phyloP scores from a whole-genome alignment of 2,888 invertebrate species.

The Amblyjoppa fuscipennis region DNA sequence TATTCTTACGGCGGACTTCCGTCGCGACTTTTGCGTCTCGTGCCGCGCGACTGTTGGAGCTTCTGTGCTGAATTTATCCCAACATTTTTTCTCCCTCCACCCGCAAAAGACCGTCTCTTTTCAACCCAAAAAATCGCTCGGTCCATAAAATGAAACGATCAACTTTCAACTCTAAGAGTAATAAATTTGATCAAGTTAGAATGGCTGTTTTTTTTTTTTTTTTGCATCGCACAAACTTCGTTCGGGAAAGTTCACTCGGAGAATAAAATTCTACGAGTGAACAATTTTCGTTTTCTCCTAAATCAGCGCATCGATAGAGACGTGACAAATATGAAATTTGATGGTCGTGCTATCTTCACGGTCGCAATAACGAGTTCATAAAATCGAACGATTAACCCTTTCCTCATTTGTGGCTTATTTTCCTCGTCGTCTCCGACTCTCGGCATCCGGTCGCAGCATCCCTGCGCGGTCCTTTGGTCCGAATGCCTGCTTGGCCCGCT shows the following conservation, averaged over 20 bases:
- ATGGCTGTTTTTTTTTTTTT: too few relatives aligned
- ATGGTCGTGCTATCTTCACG: too few relatives aligned
- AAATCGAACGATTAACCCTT: neutral
- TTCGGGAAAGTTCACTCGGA: too few relatives aligned
- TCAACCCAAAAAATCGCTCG: neutral
- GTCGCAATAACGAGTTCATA: neutral
- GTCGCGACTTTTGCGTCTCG: slow-evolving; percentile 50
- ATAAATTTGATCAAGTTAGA: too few relatives aligned
- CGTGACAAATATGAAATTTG: too few relatives aligned
- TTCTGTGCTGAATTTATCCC: neutral
- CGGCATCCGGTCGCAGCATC: slow-evolving; percentile 59
- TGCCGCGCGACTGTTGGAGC: neutral
- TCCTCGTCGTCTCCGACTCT: slow-evolving; percentile 36
- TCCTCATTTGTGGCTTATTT: slow-evolving; percentile 23
- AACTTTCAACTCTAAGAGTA: neutral
- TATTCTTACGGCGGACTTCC: slow-evolving; percentile 65
- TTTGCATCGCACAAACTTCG: too few relatives aligned
- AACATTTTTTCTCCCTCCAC: neutral
- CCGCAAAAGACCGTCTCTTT: too few relatives aligned
- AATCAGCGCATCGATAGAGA: too few relatives aligned
- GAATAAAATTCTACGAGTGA: too few relatives aligned
- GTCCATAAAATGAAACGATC: neutral
- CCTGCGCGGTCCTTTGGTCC: slow-evolving; percentile 16
- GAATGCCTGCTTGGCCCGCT: neutral
- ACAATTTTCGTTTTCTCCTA: too few relatives aligned